A percentile compares a stretch with the other conserved stretches of the same genome.
Evolutionary conservation across 2,888 invertebrate species (phyloP).

Genomic region (Cabera pusaria): DNA sequence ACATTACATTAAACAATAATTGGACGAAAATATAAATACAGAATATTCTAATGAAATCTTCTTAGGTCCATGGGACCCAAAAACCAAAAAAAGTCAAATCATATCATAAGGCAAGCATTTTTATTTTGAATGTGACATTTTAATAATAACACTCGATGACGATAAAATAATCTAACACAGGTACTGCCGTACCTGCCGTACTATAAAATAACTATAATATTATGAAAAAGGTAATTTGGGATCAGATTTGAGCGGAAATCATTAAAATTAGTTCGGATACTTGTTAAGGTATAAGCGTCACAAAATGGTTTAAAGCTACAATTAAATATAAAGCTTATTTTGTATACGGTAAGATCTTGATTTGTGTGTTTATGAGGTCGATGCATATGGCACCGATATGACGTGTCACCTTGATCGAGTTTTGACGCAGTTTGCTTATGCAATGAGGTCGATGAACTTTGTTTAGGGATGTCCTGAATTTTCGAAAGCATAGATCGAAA

Average conservation of each 20-base stretch:
- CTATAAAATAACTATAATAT: constrained; percentile 23
- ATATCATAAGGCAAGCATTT: too few relatives aligned
- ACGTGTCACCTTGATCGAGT: constrained; percentile 73
- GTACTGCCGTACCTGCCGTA: constrained; percentile 1
- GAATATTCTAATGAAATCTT: too few relatives aligned
- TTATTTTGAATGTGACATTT: constrained; percentile 8
- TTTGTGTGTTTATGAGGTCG: constrained; percentile 17
- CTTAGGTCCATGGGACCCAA: too few relatives aligned
- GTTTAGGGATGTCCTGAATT: constrained; percentile 27
- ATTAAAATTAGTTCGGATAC: constrained; percentile 13
- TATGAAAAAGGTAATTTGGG: constrained; percentile 11
- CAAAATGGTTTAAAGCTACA: too few relatives aligned
- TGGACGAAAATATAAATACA: too few relatives aligned
- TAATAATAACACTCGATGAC: constrained; percentile 5
- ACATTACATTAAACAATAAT: too few relatives aligned
- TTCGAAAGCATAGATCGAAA: too few relatives aligned
- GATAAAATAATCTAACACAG: constrained; percentile 8
- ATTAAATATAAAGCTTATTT: constrained; percentile 8
- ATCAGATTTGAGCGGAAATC: constrained; percentile 15
- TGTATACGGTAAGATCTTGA: constrained; percentile 16
- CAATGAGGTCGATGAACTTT: constrained; percentile 63
- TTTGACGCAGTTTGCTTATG: constrained; percentile 68
- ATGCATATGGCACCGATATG: constrained; percentile 37
- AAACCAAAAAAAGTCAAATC: too few relatives aligned
- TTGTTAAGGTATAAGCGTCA: too few relatives aligned